Evolutionary conservation across 2,888 invertebrate genomes (phyloP).

Genomic region (Abrostola triplasia): DNA sequence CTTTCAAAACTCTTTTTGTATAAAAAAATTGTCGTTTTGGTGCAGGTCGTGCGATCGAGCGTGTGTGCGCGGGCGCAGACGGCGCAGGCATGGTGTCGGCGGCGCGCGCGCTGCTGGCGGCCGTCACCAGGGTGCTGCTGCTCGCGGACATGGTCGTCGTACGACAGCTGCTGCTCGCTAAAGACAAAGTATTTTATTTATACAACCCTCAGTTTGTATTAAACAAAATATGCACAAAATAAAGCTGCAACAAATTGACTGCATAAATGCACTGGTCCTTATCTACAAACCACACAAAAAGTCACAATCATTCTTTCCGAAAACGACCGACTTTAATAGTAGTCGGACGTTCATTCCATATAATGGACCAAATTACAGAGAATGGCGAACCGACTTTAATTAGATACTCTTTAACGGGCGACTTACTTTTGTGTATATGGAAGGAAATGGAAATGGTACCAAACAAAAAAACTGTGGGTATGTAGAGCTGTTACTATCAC

Average conservation of each 20-base stretch:
- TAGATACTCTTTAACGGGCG: slow-evolving; percentile 40
- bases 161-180: slow-evolving; percentile 97
- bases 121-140: slow-evolving; percentile 98
- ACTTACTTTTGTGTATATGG: slow-evolving; percentile 30
- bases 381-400: slow-evolving; percentile 45
- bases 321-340: slow-evolving; percentile 3
- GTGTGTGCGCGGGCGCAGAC: slow-evolving; percentile 94
- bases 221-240: too few relatives aligned
- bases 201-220: not conserved
- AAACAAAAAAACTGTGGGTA: not conserved
- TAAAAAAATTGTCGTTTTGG: slow-evolving; percentile 1
- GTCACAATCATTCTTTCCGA: too few relatives aligned
- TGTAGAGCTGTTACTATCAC: slow-evolving; percentile 13
- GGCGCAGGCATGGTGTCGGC: slow-evolving; percentile 95
- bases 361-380: slow-evolving; percentile 51
- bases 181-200: slow-evolving; percentile 93
- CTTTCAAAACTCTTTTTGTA: not conserved
- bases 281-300: too few relatives aligned
- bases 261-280: too few relatives aligned
- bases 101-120: slow-evolving; percentile 96
- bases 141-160: slow-evolving; percentile 99
- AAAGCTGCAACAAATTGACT: too few relatives aligned
- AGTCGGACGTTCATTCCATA: slow-evolving; percentile 4
- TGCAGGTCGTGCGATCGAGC: slow-evolving; percentile 96
- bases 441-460: slow-evolving; percentile 33